phyloP scores from a whole-genome alignment of 30 jellyfish, hydroid and myxozoan species.

The Catostylus mosaicus region DNA sequence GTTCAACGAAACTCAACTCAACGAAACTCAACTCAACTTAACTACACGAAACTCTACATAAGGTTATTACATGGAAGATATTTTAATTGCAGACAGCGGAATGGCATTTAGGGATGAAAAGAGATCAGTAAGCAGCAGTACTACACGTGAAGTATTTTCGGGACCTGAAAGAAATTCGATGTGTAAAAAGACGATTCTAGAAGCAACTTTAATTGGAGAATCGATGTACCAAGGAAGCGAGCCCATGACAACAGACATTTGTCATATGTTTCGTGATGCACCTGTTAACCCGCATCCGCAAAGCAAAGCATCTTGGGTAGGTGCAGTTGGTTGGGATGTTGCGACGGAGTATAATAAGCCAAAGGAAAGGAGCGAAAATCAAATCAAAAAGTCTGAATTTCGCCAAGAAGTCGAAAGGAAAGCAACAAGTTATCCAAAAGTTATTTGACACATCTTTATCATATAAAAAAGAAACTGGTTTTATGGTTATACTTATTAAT shows the following conservation, averaged over 20 bases:
- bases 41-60: too few species aligned
- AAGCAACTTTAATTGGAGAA: conserved; percentile 48
- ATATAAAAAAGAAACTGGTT: too few species aligned
- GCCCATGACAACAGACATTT: background rate
- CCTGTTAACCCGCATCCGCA: conserved; percentile 42
- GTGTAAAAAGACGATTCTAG: conserved; percentile 8
- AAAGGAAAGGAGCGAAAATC: conserved; percentile 11
- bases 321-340: conserved; percentile 77
- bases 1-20: too few species aligned
- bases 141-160: conserved; percentile 42
- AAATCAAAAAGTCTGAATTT: conserved; percentile 26
- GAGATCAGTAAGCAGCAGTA: background rate
- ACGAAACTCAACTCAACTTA: too few species aligned
- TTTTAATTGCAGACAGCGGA: too few species aligned
- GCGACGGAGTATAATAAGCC: conserved; percentile 14
- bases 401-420: conserved; percentile 55
- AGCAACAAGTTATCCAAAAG: conserved; percentile 38
- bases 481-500: too few species aligned
- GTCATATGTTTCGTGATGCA: conserved; percentile 31
- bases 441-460: too few species aligned
- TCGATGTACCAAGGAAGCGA: background rate
- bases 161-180: conserved; percentile 63
- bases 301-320: conserved; percentile 60
- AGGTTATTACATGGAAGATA: too few species aligned
- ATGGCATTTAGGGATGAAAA: background rate